Conservation (phyloP, 2,113 vertebrate species). For the Phyllostomus hastatus region DNA sequence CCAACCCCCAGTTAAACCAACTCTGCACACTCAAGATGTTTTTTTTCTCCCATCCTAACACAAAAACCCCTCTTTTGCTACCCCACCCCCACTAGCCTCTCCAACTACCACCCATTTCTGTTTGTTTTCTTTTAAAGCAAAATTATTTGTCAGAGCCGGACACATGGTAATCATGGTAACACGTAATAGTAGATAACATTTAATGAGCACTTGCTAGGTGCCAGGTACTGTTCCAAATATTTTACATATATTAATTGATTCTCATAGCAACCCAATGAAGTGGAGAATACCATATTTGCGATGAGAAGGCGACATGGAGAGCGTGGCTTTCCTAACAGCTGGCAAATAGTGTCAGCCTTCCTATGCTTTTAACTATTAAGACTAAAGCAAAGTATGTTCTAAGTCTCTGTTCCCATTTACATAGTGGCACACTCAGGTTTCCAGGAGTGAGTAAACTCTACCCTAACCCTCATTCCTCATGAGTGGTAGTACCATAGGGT, state of each 20-base stretch:
- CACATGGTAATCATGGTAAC: background rate
- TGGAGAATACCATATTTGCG: background rate
- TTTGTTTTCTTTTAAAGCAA: constrained; percentile 31
- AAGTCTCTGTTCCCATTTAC: background rate
- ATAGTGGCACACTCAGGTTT: background rate
- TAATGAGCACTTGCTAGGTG: background rate
- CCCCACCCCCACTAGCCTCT: background rate
- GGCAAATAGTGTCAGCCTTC: background rate
- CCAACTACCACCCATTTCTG: background rate
- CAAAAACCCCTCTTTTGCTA: background rate
- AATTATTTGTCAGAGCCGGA: background rate
- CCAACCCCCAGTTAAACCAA: background rate
- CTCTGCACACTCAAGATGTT: background rate
- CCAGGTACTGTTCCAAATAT: background rate
- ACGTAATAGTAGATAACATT: background rate
- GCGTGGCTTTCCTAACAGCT: background rate
- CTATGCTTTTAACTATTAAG: background rate
- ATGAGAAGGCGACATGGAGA: background rate
- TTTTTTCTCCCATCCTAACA: background rate
- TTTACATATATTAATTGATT: background rate
- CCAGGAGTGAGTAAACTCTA: background rate
- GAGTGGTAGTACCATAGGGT: background rate
- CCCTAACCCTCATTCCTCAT: background rate
- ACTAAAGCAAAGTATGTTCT: background rate
- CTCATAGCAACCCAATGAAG: background rate